These are phyloP conservation scores for Junonia oenone DNA, from an alignment of 2,888 invertebrate species.

Conservation along the genomic window DNA sequence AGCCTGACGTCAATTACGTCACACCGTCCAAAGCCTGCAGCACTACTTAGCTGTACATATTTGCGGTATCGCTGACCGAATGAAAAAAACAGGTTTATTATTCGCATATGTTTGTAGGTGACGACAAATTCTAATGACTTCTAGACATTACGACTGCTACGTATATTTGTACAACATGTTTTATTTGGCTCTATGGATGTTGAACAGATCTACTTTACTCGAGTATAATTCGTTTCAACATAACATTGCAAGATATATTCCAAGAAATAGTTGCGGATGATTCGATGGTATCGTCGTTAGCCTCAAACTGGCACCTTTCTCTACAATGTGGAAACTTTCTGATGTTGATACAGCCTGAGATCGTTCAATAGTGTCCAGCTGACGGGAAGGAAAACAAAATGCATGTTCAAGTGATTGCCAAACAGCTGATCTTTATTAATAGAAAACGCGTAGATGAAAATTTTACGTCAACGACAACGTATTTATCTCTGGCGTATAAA, in stretches of 20 bases:
- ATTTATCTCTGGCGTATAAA: neutral
- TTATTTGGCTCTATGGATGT: neutral
- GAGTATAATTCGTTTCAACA: neutral
- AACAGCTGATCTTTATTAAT: conserved; percentile 10
- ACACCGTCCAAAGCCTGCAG: neutral
- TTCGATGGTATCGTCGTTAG: conserved; percentile 16
- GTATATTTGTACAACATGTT: neutral
- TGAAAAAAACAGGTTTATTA: neutral
- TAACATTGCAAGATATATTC: neutral
- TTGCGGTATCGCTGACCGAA: neutral
- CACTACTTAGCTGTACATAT: neutral
- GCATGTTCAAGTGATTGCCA: neutral
- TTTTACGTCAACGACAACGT: neutral
- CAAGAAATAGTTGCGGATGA: conserved; percentile 2
- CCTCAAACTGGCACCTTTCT: conserved; percentile 16
- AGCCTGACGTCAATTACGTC: conserved; percentile 19
- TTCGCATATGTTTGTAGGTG: neutral
- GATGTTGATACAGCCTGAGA: conserved; percentile 9
- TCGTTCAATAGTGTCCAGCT: neutral
- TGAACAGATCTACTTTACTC: neutral
- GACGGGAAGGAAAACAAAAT: neutral
- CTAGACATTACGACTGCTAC: neutral
- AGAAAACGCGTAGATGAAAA: conserved; percentile 9
- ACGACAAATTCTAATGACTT: neutral
- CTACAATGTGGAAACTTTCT: conserved; percentile 12